phyloP scores from a whole-genome alignment of 2,888 invertebrate species.

The Troglohyphantes excavatus region DNA sequence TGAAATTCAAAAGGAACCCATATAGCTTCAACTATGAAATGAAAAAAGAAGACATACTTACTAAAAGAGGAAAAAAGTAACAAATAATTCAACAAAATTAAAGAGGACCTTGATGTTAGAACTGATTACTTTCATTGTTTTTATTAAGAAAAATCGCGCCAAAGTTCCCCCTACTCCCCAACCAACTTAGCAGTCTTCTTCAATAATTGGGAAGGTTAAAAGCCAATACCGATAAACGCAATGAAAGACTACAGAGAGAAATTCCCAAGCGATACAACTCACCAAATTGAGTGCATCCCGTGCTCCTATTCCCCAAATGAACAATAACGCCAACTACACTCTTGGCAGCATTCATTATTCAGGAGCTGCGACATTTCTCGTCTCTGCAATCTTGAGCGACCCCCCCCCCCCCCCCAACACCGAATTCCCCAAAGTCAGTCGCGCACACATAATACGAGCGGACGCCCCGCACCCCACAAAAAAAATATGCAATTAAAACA shows the following conservation, averaged over 20 bases:
- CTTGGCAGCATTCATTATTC: conserved; percentile 57
- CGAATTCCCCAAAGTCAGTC: conserved; percentile 24
- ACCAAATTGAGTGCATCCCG: conserved; percentile 51
- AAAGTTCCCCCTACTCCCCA: conserved; percentile 2
- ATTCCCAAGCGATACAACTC: conserved; percentile 27
- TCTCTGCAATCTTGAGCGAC: conserved; percentile 7
- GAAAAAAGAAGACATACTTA: too few relatives aligned
- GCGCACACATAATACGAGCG: conserved; percentile 43
- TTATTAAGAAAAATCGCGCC: conserved; percentile 6
- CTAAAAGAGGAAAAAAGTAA: too few relatives aligned
- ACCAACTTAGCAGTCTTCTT: conserved; percentile 11
- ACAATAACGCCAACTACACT: conserved; percentile 34
- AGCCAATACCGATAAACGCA: conserved; percentile 41
- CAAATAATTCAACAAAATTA: too few relatives aligned
- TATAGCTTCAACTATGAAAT: too few relatives aligned
- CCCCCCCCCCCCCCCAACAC: neutral
- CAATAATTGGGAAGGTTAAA: conserved; percentile 32
- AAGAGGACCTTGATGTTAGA: too few relatives aligned
- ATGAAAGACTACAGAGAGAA: conserved; percentile 8
- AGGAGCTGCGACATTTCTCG: neutral
- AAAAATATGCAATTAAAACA: conserved; percentile 66
- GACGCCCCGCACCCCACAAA: neutral
- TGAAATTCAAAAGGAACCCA: too few relatives aligned
- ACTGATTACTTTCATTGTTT: neutral
- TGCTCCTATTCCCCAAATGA: conserved; percentile 35